Base-by-base conservation (phyloP, 2,888 invertebrate genomes). In the Kryphioiulus occultus region DNA sequence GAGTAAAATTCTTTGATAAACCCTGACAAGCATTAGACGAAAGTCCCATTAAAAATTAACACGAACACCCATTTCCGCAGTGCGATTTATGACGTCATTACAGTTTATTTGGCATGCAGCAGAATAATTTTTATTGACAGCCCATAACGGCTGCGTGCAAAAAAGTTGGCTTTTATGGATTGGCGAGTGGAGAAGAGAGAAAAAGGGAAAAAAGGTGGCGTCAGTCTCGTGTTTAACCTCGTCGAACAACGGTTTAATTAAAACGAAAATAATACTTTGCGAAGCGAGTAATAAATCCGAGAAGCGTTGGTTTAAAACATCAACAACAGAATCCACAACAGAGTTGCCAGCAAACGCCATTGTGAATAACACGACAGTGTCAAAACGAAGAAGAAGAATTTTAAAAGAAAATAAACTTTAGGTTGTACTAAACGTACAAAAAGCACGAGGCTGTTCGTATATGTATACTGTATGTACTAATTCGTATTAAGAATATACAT, bases 61-160 rank as follows among this genome's bases (percentile, higher is more conserved):
- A 26, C 68, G 10, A 10, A 68, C 1, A 68, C 26, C 68, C 68
- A 68, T 68, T 26, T 68, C 68, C 68, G 68, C 68, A 68, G 68
- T 68, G 68, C 68, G 68, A 68, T 68, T 68, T 68, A 68, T 68
- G 68, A 68, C 68, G 68, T 68, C 68, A 68, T 68, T 68, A 68
- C 22, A 9, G 26, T 68, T 68, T 22, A 68, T 68, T 68, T 68
- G 68, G 26, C 68, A 68, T 68, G 68, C 68, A 68, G 26, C 68
- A 26, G 26, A 68, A 22, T 68, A 68, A 68, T 9, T 68, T 68
- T 10, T 68, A 68, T 26, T 9, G 68, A 68, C 68, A 68, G 68
- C 9, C 26, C 10, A 12, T 26, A 53, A 53, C 10, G 12, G n/a
- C 0, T 26, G 22, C 68, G 26, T 68, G 68, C 68, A 26, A 22